These are phyloP conservation scores for Microtus richardsoni DNA, from an alignment of 2,113 vertebrate genomes.

Conservation along the genomic window DNA sequence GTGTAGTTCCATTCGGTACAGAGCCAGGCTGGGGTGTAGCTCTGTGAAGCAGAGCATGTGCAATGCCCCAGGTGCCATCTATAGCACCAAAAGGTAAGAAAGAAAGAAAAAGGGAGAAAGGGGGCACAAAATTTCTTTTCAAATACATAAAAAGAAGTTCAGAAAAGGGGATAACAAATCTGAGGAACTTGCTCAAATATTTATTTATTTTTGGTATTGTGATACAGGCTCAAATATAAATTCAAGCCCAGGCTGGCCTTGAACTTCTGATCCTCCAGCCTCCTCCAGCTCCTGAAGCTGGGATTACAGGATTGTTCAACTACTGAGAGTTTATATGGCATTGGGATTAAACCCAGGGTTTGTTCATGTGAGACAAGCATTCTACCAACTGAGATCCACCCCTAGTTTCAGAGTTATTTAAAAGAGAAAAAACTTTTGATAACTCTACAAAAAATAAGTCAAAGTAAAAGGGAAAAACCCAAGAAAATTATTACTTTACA, in stretches of 20 bases:
- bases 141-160: not conserved
- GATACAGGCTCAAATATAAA: no score
- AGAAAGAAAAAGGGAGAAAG: no score
- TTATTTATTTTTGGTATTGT: not conserved
- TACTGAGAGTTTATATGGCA: not conserved
- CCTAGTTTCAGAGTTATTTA: not conserved
- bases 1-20: not conserved
- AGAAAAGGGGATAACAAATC: constrained; percentile 1
- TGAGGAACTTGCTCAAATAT: not conserved
- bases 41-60: not conserved
- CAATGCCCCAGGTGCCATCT: not conserved
- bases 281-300: not conserved
- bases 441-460: constrained; percentile 41
- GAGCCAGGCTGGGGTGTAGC: not conserved
- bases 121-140: constrained; percentile 1
- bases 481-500: constrained; percentile 47
- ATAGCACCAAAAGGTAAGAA: not conserved
- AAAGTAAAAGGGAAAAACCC: constrained; percentile 30
- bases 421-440: constrained; percentile 33
- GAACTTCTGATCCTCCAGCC: not conserved
- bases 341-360: not conserved
- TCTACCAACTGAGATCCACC: not conserved
- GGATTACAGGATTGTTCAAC: not conserved
- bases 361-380: not conserved
- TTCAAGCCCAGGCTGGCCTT: not conserved